Percentiles rank a stretch among this genome's conserved stretches.
These are phyloP conservation scores for Gymnobelideus leadbeateri DNA, from an alignment of 2,113 vertebrate species.

Conservation along the genomic window DNA sequence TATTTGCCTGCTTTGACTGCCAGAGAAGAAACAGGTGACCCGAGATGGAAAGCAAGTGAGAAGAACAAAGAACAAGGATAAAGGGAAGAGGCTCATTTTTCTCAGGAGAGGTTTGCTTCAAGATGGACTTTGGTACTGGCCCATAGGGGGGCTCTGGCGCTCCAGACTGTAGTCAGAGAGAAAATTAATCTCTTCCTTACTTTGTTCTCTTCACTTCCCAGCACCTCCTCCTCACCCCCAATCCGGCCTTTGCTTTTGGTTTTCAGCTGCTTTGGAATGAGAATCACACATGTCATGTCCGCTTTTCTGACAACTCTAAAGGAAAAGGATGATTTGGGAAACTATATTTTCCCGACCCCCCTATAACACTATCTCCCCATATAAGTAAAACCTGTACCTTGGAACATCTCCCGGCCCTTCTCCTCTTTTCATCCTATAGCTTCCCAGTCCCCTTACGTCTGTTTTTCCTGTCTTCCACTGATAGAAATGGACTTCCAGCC, in stretches of 20 bases:
- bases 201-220: neutral
- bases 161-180: neutral
- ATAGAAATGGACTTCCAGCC: neutral
- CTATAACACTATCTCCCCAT: neutral
- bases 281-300: neutral
- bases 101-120: neutral
- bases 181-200: neutral
- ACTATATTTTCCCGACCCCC: fast-evolving
- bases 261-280: neutral
- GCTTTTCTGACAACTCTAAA: neutral
- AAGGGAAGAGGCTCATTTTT: neutral
- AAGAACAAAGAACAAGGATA: neutral
- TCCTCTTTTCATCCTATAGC: neutral
- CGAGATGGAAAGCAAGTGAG: neutral
- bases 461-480: neutral
- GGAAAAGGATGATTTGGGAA: neutral
- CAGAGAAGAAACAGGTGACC: neutral
- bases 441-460: neutral
- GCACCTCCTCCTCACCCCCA: neutral
- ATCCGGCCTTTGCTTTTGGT: neutral
- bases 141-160: neutral
- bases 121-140: neutral
- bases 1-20: neutral
- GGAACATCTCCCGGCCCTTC: neutral
- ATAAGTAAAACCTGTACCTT: neutral